Conservation (phyloP, 2,113 vertebrate genomes). For the Trochalopteron elliotii region DNA sequence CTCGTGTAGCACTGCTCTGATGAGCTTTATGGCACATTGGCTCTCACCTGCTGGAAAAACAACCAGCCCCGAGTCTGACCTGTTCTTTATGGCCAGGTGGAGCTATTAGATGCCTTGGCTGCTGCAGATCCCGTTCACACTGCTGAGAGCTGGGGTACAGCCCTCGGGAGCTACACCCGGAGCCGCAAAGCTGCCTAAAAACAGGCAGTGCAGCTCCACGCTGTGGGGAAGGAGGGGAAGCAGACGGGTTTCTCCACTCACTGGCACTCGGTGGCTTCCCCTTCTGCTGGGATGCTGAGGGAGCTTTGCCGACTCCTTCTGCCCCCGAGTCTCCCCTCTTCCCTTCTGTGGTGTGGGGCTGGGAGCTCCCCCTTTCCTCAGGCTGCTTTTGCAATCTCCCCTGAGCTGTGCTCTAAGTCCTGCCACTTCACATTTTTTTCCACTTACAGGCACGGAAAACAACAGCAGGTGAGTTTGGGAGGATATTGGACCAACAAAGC, state of each 20-base stretch:
- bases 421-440: not conserved
- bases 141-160: not conserved
- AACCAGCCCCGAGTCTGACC: not conserved
- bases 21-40: not conserved
- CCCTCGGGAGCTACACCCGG: not conserved
- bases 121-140: not conserved
- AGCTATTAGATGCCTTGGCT: not conserved
- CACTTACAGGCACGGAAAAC: not conserved
- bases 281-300: not conserved
- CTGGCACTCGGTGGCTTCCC: not conserved
- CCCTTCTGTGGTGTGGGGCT: rapidly evolving
- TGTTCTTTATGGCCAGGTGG: not conserved
- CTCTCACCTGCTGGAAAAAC: not conserved
- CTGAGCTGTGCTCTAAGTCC: not conserved
- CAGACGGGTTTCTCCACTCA: rapidly evolving
- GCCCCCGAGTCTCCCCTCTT: not conserved
- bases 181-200: not conserved
- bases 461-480: not conserved
- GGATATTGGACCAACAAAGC: not conserved
- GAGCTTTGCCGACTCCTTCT: rapidly evolving
- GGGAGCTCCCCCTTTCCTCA: not conserved
- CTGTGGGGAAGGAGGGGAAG: slow-evolving; percentile 22
- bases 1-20: rapidly evolving
- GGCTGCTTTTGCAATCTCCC: not conserved
- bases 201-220: slow-evolving; percentile 21